phyloP scores from a whole-genome alignment of 2,888 invertebrate genomes.

The Emmelina monodactyla region DNA sequence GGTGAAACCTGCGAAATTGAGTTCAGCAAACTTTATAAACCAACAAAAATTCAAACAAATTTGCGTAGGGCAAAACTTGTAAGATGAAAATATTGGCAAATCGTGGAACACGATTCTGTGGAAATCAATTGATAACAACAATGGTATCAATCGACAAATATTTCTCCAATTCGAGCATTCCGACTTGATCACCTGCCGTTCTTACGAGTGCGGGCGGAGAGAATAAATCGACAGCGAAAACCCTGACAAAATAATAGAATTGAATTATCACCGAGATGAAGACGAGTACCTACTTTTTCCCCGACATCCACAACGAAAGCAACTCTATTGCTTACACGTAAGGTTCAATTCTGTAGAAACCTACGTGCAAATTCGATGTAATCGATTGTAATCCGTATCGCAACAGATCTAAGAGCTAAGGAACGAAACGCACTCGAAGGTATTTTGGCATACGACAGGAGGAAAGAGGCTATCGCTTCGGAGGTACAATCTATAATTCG shows the following conservation, averaged over 20 bases:
- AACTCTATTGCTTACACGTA: not conserved
- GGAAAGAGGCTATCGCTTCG: slow-evolving; percentile 9
- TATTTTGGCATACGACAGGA: slow-evolving; percentile 7
- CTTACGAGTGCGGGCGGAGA: slow-evolving; percentile 20
- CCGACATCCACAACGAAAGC: slow-evolving; percentile 15
- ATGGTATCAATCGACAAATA: slow-evolving; percentile 28
- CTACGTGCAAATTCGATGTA: slow-evolving; percentile 3
- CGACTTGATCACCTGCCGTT: slow-evolving; percentile 30
- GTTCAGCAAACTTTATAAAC: too few relatives aligned
- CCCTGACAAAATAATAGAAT: slow-evolving; percentile 56
- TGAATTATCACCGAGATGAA: slow-evolving; percentile 59
- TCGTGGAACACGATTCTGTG: too few relatives aligned
- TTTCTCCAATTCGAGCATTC: slow-evolving; percentile 21
- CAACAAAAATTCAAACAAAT: too few relatives aligned
- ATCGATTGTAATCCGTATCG: slow-evolving; percentile 12
- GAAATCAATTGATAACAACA: not conserved
- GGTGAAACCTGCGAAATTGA: too few relatives aligned
- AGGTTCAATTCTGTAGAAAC: slow-evolving; percentile 12
- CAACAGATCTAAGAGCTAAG: not conserved
- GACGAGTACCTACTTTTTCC: slow-evolving; percentile 23
- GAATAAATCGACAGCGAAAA: slow-evolving; percentile 57
- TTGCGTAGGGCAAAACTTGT: too few relatives aligned
- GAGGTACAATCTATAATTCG: slow-evolving; percentile 43
- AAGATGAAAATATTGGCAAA: too few relatives aligned
- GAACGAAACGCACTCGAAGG: not conserved